These are phyloP conservation scores for Dromaius novaehollandiae DNA, from an alignment of 2,113 vertebrate genomes.

Conservation along the genomic window DNA sequence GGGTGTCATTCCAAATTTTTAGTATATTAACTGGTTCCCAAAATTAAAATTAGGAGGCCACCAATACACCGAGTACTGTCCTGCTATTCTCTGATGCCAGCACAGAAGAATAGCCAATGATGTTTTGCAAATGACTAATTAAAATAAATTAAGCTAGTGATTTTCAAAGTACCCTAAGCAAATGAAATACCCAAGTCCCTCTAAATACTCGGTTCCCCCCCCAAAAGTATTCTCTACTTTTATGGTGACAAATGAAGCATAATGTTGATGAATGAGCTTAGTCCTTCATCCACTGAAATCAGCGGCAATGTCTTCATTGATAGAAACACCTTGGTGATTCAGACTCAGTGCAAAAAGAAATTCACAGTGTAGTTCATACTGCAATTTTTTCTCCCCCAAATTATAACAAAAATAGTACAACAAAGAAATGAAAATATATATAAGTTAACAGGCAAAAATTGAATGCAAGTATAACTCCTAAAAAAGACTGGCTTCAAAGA, in stretches of 20 bases:
- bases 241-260: neutral
- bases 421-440: neutral
- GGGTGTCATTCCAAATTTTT: neutral
- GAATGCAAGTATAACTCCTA: neutral
- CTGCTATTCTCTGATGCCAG: neutral
- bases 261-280: neutral
- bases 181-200: neutral
- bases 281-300: neutral
- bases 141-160: neutral
- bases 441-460: neutral
- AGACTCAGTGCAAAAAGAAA: neutral
- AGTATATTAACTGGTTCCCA: neutral
- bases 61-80: fast-evolving
- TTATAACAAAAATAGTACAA: neutral
- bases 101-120: neutral
- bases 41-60: neutral
- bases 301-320: neutral
- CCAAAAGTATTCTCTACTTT: neutral
- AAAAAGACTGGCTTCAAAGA: neutral
- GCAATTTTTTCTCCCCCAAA: neutral
- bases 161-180: neutral
- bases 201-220: neutral
- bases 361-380: neutral
- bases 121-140: neutral
- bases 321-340: neutral